Percentiles rank a stretch among this genome's conserved stretches.
Evolutionary conservation across 2,797 vertebrate species (phyloP).

Genomic region (Yasuhikotakia modesta): DNA sequence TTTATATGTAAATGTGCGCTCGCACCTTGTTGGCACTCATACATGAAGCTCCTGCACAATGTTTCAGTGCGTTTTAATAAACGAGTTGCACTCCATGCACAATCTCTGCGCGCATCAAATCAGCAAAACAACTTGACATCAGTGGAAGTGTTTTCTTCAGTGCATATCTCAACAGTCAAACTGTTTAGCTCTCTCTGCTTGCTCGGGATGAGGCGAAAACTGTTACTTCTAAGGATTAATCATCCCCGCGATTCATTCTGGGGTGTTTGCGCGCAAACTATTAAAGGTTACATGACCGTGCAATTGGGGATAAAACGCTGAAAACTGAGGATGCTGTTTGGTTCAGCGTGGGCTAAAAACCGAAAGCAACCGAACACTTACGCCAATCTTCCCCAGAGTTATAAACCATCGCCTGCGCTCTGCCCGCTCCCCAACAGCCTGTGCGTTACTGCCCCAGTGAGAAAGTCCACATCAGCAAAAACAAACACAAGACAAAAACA

Average conservation of each 20-base stretch:
- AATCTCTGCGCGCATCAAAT: constrained; percentile 33
- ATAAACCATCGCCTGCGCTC: constrained; percentile 9
- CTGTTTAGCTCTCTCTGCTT: not conserved
- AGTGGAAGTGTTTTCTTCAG: constrained; percentile 27
- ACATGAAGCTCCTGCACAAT: constrained; percentile 53
- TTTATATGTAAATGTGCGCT: constrained; percentile 63
- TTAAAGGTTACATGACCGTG: not conserved
- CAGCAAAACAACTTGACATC: constrained; percentile 43
- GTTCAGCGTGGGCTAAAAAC: not conserved
- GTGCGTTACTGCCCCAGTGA: constrained; percentile 34
- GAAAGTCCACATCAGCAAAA: constrained; percentile 50
- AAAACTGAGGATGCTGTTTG: constrained; percentile 22
- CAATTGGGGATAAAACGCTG: constrained; percentile 12
- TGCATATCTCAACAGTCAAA: not conserved
- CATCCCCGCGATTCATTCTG: constrained; percentile 2
- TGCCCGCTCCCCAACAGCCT: constrained; percentile 7
- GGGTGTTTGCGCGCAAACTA: constrained; percentile 11
- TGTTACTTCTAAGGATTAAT: constrained; percentile 41
- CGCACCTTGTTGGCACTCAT: constrained; percentile 39
- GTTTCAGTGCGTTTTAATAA: constrained; percentile 46
- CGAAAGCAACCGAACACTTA: not conserved
- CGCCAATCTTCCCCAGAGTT: constrained; percentile 30
- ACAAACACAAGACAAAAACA: constrained; percentile 20
- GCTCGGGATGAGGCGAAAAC: constrained; percentile 22
- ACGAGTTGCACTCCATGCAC: constrained; percentile 25